Evolutionary conservation across 1,140 invertebrate species (phyloP), one percentile per base, ranked within the genome.

Genomic region (Drosophila setifemur): DNA sequence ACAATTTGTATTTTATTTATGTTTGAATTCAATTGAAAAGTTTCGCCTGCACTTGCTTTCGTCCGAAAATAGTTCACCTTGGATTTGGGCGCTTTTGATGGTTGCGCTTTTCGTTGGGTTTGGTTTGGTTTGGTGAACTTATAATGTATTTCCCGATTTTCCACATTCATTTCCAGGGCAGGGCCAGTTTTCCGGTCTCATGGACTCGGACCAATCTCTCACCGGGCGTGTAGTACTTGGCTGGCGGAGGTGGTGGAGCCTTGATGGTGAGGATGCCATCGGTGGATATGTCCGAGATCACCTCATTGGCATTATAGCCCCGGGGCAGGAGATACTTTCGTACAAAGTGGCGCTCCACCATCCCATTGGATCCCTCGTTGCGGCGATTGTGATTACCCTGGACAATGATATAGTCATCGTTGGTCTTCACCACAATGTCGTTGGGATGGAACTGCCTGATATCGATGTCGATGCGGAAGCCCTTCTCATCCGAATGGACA

Each of bases 371-470:
- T 44, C 95, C 94, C 82, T 96, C 95, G 64, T 93, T 93, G 70
- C 94, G 95, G 78, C 96, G 95, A 85, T 96, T 95, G 82, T 97
- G 96, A 87, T 95, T 96, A 0, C 95, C 96, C 83, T 96, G 93
- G 1, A 97, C 94, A 3, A 96, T 91, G 8, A 98, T 92, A 53
- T 92, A 93, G 87, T 96, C 95, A 77, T 96, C 96, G 11, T 93
- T 92, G 0, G 96, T 96, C 90, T 97, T 97, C 0, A 98, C 96
- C 23, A 94, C 94, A 31, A 98, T 95, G 91, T 98, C 96, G 66
- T 96, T 94, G 0, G 97, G 96, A 11, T 93, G 91, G 90, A 97
- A 98, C 79, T 97, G 95, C 52, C 96, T 93, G 8, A 98, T 94
- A 89, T 98, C 96, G 47, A 97, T 91, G 52, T 94, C 94, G 1